Percentiles rank a stretch among this genome's conserved stretches.
Conservation (phyloP, 2,797 vertebrate genomes). For the Dicrostonyx torquatus region DNA sequence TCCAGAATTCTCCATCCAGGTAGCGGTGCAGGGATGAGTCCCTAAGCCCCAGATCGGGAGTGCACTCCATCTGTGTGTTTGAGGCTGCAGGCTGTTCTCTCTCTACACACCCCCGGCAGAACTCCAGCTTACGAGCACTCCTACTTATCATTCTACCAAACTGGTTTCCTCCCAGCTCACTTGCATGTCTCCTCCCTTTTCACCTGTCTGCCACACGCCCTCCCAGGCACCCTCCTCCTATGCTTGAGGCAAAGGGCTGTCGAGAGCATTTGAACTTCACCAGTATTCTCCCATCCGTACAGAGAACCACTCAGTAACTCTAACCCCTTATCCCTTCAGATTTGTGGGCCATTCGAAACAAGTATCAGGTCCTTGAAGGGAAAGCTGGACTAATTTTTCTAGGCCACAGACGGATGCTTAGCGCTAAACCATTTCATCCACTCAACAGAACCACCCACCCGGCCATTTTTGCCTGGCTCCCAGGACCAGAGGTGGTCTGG, state of each 20-base stretch:
- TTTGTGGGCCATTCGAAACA: not conserved
- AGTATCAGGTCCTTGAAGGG: not conserved
- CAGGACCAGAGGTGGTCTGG: not conserved
- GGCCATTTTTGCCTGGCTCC: not conserved
- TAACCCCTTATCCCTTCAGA: not conserved
- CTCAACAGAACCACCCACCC: fast-evolving
- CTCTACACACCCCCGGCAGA: not conserved
- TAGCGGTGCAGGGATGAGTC: slow-evolving; percentile 78
- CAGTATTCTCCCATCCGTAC: fast-evolving
- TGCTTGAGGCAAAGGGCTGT: not conserved
- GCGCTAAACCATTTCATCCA: not conserved
- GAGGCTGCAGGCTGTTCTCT: not conserved
- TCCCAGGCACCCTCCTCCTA: fast-evolving
- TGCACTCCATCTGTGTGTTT: not conserved
- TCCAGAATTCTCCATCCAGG: slow-evolving; percentile 83
- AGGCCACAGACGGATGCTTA: not conserved
- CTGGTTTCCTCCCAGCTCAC: not conserved
- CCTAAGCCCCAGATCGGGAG: not conserved
- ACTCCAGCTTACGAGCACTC: not conserved
- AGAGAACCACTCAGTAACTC: not conserved
- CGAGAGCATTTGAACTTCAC: not conserved
- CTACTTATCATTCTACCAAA: no score
- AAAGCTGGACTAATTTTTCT: no score
- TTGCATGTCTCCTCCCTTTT: not conserved
- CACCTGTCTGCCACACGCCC: not conserved